Evolutionary conservation across 2,888 invertebrate genomes (phyloP), one percentile per base, ranked within the genome.

Genomic region (Nymphalis urticae): DNA sequence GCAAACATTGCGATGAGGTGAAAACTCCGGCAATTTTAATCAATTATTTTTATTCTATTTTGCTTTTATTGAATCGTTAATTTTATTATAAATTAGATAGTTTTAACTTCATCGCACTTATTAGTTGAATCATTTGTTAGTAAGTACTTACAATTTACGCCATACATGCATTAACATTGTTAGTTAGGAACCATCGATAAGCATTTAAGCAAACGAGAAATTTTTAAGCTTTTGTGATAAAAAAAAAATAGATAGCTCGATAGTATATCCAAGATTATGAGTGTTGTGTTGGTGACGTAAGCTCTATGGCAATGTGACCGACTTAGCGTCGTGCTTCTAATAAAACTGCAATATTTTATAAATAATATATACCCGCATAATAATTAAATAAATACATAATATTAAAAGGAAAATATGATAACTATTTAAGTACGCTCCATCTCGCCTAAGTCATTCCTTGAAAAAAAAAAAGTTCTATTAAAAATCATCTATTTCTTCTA

Each of bases 391-490:
- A 32, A 76, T 67, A 75, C 72, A 72, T 71, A 72, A 69, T 71
- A 73, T 75, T 73, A 72, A 69, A 75, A 69, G 73, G 61, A 73
- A 75, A 69, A 78, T 75, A 76, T 74, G 78, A 78, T 76, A 75
- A 82, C 78, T 77, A 82, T 82, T 80, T 81, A 80, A 78, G 80
- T 81, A 87, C 84, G 82, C 84, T 85, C 84, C 83, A 87, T 82
- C 82, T 85, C 84, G 81, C 89, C 88, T 89, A 87, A 79, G 78
- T 85, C 89, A 91, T 91, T 90, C 90, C 86, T 84, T 87, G 73
- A 84, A 84, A 82, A 78, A 77, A 54, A 82, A 80, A 79, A 75
- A 71, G 65, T 73, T 73, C 81, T 82, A 79, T 79, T 77, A 73
- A 78, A 58, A 56, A 58, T 58, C 75, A 76, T 75, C 77, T 78